phyloP scores from a whole-genome alignment of 2,888 invertebrate species.

The Dicroscelio sp. region DNA sequence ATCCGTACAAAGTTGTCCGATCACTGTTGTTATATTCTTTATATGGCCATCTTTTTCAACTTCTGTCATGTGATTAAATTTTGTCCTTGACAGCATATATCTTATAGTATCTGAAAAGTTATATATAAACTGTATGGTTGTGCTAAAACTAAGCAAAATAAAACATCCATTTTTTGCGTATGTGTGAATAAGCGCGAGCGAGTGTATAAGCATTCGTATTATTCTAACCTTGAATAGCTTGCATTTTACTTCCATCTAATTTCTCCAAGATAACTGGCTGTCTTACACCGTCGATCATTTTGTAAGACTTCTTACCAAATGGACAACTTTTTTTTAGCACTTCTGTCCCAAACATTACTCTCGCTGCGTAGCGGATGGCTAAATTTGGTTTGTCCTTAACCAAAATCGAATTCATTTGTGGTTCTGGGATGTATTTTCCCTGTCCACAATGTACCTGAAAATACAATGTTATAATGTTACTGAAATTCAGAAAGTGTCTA shows the following conservation, averaged over 20 bases:
- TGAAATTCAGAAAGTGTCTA: background rate
- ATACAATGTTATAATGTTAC: no score
- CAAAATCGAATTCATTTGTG: background rate
- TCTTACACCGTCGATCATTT: background rate
- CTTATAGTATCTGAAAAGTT: background rate
- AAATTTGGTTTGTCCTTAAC: background rate
- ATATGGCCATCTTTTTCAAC: background rate
- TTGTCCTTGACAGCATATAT: background rate
- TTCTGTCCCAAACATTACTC: background rate
- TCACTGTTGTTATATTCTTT: background rate
- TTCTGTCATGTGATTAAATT: background rate
- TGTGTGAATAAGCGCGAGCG: no score
- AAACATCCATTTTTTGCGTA: background rate
- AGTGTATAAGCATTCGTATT: background rate
- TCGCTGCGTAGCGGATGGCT: background rate
- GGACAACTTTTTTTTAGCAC: constrained; percentile 7
- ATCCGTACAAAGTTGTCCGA: no score
- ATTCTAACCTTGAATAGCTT: constrained; percentile 15
- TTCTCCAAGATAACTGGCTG: background rate
- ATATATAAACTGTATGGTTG: background rate
- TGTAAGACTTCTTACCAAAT: background rate
- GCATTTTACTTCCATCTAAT: constrained; percentile 10
- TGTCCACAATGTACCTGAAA: constrained; percentile 28
- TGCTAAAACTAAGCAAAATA: no score
- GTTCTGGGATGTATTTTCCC: background rate